A percentile compares a stretch with the other conserved stretches of the same genome.
phyloP scores from a whole-genome alignment of 30 jellyfish, hydroid and myxozoan species.

The Turritopsis dohrnii region DNA sequence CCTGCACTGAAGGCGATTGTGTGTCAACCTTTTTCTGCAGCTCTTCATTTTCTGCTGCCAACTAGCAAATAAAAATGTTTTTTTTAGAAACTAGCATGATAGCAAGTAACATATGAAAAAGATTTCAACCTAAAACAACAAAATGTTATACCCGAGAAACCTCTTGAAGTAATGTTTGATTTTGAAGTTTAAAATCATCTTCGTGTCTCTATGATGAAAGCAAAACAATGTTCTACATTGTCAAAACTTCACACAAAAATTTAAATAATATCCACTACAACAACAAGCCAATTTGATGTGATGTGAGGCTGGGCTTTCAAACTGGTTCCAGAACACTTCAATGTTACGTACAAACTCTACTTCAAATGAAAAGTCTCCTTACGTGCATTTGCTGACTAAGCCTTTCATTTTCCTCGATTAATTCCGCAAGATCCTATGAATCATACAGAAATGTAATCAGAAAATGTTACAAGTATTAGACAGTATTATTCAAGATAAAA shows the following conservation, averaged over 20 bases:
- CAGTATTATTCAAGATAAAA: too few relatives aligned
- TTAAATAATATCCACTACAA: too few relatives aligned
- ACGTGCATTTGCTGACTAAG: constrained; percentile 87
- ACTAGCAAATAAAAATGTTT: constrained; percentile 15
- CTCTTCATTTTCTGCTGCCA: constrained; percentile 64
- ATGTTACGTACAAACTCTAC: too few relatives aligned
- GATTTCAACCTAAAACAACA: too few relatives aligned
- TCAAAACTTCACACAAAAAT: neutral
- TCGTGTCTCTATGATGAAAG: constrained; percentile 67
- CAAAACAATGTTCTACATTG: neutral
- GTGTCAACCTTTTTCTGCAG: constrained; percentile 42
- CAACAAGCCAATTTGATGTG: too few relatives aligned
- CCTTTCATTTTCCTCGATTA: constrained; percentile 79
- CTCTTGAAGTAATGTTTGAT: constrained; percentile 72
- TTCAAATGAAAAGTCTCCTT: too few relatives aligned
- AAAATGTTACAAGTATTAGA: neutral
- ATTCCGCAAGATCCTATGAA: constrained; percentile 43
- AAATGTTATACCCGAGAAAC: constrained; percentile 77
- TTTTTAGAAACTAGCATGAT: neutral
- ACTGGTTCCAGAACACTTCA: too few relatives aligned
- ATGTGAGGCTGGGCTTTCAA: too few relatives aligned
- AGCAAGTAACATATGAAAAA: too few relatives aligned
- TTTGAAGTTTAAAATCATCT: constrained; percentile 87
- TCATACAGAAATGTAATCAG: neutral
- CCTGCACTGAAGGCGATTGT: constrained; percentile 32